Conservation (phyloP, 2,888 invertebrate genomes). For the Campoplex nolae region DNA sequence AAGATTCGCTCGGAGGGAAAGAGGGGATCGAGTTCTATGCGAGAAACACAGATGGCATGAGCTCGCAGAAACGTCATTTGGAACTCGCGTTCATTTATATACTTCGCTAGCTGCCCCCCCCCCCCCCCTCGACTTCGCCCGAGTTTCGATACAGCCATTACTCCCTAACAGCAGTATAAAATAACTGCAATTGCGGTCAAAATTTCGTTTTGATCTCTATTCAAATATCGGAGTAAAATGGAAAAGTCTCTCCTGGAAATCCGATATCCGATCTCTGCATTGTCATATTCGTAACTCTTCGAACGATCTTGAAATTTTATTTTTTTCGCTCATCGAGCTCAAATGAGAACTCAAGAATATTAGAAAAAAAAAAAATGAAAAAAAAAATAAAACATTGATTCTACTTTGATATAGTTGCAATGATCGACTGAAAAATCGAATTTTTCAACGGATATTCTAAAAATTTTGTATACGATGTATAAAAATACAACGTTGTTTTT, state of each 20-base stretch:
- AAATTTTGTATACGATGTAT: no score
- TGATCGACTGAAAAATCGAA: no score
- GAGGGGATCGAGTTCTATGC: conserved; percentile 66
- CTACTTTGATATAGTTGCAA: no score
- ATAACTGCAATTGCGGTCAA: background rate
- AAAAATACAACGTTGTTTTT: no score
- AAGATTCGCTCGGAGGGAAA: background rate
- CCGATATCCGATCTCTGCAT: no score
- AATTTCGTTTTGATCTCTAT: background rate
- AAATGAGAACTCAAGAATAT: no score
- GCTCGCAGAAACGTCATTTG: conserved; percentile 74
- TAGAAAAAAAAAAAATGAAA: no score
- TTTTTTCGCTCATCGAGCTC: no score
- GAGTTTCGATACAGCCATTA: background rate
- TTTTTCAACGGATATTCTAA: background rate
- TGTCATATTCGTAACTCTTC: no score
- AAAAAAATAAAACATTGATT: no score
- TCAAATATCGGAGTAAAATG: no score
- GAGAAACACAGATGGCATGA: conserved; percentile 80
- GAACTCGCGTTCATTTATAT: conserved; percentile 38
- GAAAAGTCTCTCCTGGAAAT: no score
- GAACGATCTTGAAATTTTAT: background rate
- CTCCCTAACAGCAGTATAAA: background rate
- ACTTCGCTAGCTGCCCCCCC: background rate
- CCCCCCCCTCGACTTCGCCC: background rate